Evolutionary conservation across 2,113 vertebrate genomes (phyloP).

Genomic region (Nothoprocta pentlandii): DNA sequence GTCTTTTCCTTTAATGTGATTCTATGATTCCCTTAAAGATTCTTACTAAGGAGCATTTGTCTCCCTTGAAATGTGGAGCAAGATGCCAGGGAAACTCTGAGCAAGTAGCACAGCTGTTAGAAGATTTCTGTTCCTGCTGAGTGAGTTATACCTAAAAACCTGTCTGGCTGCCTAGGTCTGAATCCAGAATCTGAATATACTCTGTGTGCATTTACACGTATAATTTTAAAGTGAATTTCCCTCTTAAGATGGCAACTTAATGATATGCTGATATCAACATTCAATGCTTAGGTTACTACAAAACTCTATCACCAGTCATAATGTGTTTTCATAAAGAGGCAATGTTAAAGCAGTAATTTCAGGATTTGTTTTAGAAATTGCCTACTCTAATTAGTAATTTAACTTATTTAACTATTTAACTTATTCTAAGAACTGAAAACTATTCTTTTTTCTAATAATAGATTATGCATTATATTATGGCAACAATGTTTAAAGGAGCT

Average conservation of each 20-base stretch:
- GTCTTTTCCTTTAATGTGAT: too few species aligned
- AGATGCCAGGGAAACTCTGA: not conserved
- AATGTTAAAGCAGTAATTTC: not conserved
- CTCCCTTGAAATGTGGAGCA: not conserved
- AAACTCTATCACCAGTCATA: not conserved
- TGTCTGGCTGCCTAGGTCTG: not conserved
- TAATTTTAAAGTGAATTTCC: not conserved
- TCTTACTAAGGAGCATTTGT: not conserved
- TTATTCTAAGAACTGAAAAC: conserved; percentile 19
- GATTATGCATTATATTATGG: not conserved
- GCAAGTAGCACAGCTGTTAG: not conserved
- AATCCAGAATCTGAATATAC: not conserved
- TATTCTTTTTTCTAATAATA: conserved; percentile 25
- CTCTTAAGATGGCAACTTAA: not conserved
- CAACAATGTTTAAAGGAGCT: conserved; percentile 28
- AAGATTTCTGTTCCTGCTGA: not conserved
- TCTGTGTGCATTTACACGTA: not conserved
- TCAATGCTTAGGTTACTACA: not conserved
- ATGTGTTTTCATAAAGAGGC: not conserved
- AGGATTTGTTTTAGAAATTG: conserved; percentile 1
- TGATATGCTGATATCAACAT: not conserved
- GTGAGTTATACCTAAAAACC: not conserved
- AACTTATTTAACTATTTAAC: too few species aligned
- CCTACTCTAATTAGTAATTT: too few species aligned
- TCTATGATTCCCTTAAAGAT: not conserved